Evolutionary conservation across 2,888 invertebrate species (phyloP).

Genomic region (Aradus depressus): DNA sequence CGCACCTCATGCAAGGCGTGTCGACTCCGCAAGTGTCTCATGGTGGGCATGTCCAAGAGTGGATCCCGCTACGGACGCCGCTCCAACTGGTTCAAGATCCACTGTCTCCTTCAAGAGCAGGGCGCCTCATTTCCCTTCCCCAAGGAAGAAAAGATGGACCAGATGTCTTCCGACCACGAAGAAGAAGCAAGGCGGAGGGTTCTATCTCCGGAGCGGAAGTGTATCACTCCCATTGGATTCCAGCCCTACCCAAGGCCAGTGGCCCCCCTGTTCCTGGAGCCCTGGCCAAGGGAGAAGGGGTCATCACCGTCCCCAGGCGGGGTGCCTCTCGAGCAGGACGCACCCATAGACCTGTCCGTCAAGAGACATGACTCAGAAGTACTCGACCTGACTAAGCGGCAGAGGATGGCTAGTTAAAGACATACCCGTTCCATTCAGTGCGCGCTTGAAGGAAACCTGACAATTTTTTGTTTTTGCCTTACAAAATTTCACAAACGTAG

Average conservation of each 20-base stretch:
- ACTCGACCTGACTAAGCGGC: conserved; percentile 25
- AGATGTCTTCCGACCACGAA: conserved; percentile 23
- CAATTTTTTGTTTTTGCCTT: too few relatives aligned
- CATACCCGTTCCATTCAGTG: too few relatives aligned
- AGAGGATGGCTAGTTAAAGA: conserved; percentile 14
- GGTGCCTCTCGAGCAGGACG: conserved; percentile 38
- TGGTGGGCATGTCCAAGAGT: conserved; percentile 85
- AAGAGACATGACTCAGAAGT: conserved; percentile 28
- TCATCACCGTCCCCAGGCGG: conserved; percentile 37
- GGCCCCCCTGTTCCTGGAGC: conserved; percentile 34
- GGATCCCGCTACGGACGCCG: conserved; percentile 80
- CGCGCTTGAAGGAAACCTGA: too few relatives aligned
- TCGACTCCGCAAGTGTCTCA: conserved; percentile 69
- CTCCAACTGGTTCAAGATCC: conserved; percentile 91
- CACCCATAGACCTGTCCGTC: conserved; percentile 40
- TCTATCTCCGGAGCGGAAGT: conserved; percentile 14
- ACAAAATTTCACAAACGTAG: too few relatives aligned
- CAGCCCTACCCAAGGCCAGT: conserved; percentile 33
- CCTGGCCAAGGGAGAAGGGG: conserved; percentile 23
- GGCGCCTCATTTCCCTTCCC: conserved; percentile 27
- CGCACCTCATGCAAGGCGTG: conserved; percentile 87
- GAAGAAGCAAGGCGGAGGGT: conserved; percentile 15
- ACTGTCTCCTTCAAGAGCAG: conserved; percentile 76
- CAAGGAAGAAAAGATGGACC: conserved; percentile 24
- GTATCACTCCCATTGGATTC: conserved; percentile 19